These are phyloP conservation scores for Eupithecia centaureata DNA, from an alignment of 2,888 invertebrate species.

Conservation along the genomic window DNA sequence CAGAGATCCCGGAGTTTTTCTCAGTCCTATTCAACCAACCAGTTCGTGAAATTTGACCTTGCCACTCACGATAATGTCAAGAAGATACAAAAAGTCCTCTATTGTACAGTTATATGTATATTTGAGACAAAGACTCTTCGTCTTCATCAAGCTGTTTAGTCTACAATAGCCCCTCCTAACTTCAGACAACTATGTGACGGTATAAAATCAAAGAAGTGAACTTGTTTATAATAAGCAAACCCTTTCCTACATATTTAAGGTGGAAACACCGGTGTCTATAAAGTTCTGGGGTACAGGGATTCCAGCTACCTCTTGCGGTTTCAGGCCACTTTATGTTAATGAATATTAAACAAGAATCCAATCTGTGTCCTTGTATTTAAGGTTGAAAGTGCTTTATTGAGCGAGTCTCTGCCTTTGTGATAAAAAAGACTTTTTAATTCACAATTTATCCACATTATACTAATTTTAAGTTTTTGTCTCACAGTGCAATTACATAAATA, in stretches of 20 bases:
- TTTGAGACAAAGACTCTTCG: not conserved
- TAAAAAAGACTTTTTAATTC: not conserved
- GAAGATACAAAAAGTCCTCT: no score
- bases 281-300: slow-evolving; percentile 23
- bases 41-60: no score
- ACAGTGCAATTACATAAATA: no score
- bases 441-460: no score
- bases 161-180: no score
- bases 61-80: no score
- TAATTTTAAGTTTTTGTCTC: no score
- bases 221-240: not conserved
- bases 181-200: not conserved
- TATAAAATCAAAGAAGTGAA: not conserved
- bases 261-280: slow-evolving; percentile 15
- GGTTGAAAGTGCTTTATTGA: not conserved
- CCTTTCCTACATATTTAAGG: not conserved
- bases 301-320: slow-evolving; percentile 34
- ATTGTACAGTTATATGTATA: no score
- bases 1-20: no score
- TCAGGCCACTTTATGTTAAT: slow-evolving; percentile 28
- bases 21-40: no score
- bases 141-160: no score
- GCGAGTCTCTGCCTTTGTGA: not conserved
- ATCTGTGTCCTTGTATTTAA: slow-evolving; percentile 20
- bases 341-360: slow-evolving; percentile 34